Percentiles rank a stretch among this genome's conserved stretches.
Conservation (phyloP, 2,113 vertebrate genomes). For the Upupa epops region DNA sequence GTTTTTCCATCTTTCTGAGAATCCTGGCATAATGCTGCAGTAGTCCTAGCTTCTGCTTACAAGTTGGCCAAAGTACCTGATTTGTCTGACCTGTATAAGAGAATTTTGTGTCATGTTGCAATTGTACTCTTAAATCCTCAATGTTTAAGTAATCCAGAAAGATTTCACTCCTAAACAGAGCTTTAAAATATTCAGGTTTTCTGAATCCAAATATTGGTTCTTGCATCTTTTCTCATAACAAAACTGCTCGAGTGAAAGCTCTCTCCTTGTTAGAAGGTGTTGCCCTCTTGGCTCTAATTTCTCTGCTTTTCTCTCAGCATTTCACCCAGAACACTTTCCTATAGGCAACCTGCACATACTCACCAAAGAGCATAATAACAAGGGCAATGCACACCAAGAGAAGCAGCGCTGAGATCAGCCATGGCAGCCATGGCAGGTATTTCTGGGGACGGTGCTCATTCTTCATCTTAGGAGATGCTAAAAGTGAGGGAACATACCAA, state of each 20-base stretch:
- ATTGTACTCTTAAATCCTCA: neutral
- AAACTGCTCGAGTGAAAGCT: neutral
- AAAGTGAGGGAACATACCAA: neutral
- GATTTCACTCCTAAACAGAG: neutral
- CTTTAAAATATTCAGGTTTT: neutral
- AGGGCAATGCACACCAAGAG: conserved; percentile 27
- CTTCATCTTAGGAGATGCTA: neutral
- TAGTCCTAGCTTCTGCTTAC: neutral
- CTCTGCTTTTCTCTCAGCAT: neutral
- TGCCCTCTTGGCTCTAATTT: neutral
- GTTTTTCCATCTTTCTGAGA: neutral
- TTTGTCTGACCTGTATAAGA: neutral
- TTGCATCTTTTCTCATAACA: neutral
- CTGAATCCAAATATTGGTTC: neutral
- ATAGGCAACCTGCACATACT: neutral
- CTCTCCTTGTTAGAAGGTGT: neutral
- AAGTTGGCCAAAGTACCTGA: neutral
- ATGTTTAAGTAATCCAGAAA: neutral
- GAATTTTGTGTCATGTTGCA: neutral
- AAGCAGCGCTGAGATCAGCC: conserved; percentile 41
- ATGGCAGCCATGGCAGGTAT: neutral
- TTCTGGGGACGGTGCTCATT: neutral
- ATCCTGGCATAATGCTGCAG: neutral
- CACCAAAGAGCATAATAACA: neutral
- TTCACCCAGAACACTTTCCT: neutral